Conservation (phyloP, 2,797 vertebrate genomes). For the Coregonus sp. region DNA sequence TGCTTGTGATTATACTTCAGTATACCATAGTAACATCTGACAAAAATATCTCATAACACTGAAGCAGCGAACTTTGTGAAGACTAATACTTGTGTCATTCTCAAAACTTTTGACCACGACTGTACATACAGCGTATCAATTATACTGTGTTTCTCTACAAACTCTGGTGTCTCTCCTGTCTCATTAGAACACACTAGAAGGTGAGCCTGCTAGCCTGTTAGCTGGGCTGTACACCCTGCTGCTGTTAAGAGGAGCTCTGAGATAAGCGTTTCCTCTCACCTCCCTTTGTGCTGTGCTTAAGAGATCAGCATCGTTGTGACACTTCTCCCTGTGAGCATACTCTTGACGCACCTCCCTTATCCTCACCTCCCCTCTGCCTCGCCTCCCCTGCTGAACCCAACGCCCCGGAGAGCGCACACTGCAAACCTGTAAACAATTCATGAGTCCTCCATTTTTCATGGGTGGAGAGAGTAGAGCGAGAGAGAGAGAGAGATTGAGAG, state of each 20-base stretch:
- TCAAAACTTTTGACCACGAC: too few relatives aligned
- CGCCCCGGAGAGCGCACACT: constrained; percentile 41
- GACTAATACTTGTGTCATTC: too few relatives aligned
- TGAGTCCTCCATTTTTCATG: constrained; percentile 78
- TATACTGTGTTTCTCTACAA: not conserved
- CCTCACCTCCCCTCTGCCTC: not conserved
- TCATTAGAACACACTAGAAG: not conserved
- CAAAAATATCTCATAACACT: too few relatives aligned
- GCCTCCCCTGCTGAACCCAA: constrained; percentile 12
- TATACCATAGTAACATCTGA: too few relatives aligned
- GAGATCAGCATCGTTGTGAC: constrained; percentile 20
- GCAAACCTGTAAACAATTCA: constrained; percentile 77
- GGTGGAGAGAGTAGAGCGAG: constrained; percentile 37
- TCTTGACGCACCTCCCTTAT: not conserved
- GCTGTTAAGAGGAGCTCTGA: constrained; percentile 15
- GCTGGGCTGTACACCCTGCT: not conserved
- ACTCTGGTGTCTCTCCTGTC: not conserved
- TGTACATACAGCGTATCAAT: not conserved
- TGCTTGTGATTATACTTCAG: too few relatives aligned
- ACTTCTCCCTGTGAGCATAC: not conserved
- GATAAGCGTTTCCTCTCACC: constrained; percentile 31
- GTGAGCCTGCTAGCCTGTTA: not conserved
- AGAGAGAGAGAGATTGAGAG: not conserved
- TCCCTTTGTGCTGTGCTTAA: constrained; percentile 28
- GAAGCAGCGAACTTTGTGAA: too few relatives aligned